A percentile compares a stretch with the other conserved stretches of the same genome.
Evolutionary conservation across 2,113 vertebrate species (phyloP).

Genomic region (Ptychochromis oligacanthus): DNA sequence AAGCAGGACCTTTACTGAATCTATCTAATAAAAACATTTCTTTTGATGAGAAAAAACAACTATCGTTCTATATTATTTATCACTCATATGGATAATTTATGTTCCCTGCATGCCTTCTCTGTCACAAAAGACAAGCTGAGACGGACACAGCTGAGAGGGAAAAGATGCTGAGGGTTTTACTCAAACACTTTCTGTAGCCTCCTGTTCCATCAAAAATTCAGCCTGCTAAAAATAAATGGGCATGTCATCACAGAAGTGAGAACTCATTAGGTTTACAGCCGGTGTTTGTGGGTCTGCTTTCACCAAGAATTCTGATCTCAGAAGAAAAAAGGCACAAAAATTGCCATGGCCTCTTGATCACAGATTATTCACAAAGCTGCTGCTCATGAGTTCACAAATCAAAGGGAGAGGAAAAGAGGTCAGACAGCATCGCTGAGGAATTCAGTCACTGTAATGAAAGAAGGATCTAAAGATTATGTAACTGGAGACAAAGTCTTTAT

Average conservation of each 20-base stretch:
- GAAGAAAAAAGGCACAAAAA: slow-evolving; percentile 1
- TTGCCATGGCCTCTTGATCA: not conserved
- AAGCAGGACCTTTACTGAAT: not conserved
- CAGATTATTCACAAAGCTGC: slow-evolving; percentile 16
- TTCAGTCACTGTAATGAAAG: not conserved
- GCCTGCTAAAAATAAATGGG: slow-evolving; percentile 63
- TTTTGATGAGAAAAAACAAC: slow-evolving; percentile 8
- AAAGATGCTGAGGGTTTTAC: slow-evolving; percentile 17
- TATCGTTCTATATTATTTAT: slow-evolving; percentile 43
- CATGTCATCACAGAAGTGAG: slow-evolving; percentile 43
- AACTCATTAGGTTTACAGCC: slow-evolving; percentile 45
- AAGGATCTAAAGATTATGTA: not conserved
- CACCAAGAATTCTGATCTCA: not conserved
- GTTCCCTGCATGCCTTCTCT: slow-evolving; percentile 15
- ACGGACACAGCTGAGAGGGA: slow-evolving; percentile 25
- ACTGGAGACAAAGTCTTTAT: not conserved
- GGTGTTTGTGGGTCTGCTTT: slow-evolving; percentile 18
- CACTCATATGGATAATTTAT: slow-evolving; percentile 58
- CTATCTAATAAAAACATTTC: slow-evolving; percentile 1
- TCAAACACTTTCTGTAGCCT: slow-evolving; percentile 16
- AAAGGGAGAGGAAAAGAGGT: slow-evolving; percentile 1
- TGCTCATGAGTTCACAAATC: slow-evolving; percentile 18
- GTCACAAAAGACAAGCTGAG: slow-evolving; percentile 30
- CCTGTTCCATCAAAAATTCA: slow-evolving; percentile 66
- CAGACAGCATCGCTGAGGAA: not conserved